These are phyloP conservation scores for Stictonetta naevosa DNA, from an alignment of 2,113 vertebrate genomes.

Conservation along the genomic window DNA sequence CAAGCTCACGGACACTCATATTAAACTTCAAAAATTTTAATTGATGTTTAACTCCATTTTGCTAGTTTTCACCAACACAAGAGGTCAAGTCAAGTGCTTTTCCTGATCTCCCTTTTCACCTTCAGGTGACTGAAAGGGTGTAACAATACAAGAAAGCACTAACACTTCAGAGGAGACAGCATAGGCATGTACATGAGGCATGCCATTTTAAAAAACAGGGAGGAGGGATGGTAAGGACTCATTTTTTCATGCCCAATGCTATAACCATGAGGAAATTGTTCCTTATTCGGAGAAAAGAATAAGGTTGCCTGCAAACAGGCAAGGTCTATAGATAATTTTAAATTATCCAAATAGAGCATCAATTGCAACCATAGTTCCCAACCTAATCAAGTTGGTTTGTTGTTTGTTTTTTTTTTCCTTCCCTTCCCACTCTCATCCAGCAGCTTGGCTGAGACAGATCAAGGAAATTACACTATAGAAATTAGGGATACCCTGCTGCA, in stretches of 20 bases:
- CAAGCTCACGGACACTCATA: neutral
- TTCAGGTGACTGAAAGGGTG: neutral
- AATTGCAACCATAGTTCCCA: neutral
- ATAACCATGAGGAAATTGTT: neutral
- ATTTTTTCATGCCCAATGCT: neutral
- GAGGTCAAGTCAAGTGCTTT: neutral
- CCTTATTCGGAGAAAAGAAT: conserved; percentile 31
- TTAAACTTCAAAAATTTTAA: neutral
- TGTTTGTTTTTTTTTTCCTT: neutral
- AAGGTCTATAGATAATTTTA: neutral
- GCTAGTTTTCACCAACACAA: neutral
- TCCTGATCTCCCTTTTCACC: conserved; percentile 3
- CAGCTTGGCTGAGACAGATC: neutral
- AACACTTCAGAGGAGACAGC: conserved; percentile 59
- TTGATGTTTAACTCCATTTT: conserved; percentile 33
- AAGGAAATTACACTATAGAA: conserved; percentile 5
- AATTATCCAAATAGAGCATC: neutral
- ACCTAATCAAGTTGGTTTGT: neutral
- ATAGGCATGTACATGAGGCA: neutral
- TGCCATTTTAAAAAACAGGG: conserved; percentile 1
- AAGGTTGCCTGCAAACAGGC: neutral
- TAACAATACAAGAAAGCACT: conserved; percentile 8
- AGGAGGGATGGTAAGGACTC: conserved; percentile 56
- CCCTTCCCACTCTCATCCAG: neutral
- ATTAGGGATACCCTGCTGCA: conserved; percentile 28